Evolutionary conservation across 2,797 vertebrate genomes (phyloP).

Genomic region (Sparus aurata): DNA sequence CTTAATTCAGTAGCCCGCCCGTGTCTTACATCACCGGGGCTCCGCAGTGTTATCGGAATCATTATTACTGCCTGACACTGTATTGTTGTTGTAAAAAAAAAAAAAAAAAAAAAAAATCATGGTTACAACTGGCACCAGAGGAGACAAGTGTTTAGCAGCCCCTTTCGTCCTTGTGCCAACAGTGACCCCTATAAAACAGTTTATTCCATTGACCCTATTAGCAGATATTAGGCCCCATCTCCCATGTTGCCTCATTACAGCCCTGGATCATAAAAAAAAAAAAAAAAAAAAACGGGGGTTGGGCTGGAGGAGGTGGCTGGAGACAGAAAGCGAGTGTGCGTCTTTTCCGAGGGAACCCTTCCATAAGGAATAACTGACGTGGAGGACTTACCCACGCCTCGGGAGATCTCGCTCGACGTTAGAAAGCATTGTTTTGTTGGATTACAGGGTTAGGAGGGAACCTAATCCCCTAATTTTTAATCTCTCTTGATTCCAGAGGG

Average conservation of each 20-base stretch:
- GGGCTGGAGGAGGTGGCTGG: constrained; percentile 56
- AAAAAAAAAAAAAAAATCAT: constrained; percentile 38
- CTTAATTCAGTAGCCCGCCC: constrained; percentile 78
- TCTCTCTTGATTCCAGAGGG: constrained; percentile 83
- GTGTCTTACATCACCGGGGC: constrained; percentile 80
- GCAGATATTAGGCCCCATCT: constrained; percentile 81
- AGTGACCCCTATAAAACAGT: constrained; percentile 76
- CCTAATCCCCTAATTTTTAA: constrained; percentile 86
- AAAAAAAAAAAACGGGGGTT: constrained; percentile 74
- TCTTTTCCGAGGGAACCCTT: constrained; percentile 83
- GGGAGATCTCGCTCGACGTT: constrained; percentile 72
- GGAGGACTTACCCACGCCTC: constrained; percentile 80
- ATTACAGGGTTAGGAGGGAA: constrained; percentile 83
- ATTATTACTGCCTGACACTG: constrained; percentile 74
- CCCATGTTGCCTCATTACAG: constrained; percentile 82
- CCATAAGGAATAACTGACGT: constrained; percentile 86
- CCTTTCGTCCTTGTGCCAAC: constrained; percentile 74
- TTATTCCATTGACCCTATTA: constrained; percentile 84
- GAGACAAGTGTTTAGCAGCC: constrained; percentile 66
- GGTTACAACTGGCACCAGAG: constrained; percentile 62
- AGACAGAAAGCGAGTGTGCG: constrained; percentile 71
- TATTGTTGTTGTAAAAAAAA: constrained; percentile 65
- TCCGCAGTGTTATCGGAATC: constrained; percentile 71
- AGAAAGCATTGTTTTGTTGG: constrained; percentile 86
- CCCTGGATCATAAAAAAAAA: constrained; percentile 62